These are phyloP conservation scores for Tupaia tana DNA, from an alignment of 2,113 vertebrate species.

Conservation along the genomic window DNA sequence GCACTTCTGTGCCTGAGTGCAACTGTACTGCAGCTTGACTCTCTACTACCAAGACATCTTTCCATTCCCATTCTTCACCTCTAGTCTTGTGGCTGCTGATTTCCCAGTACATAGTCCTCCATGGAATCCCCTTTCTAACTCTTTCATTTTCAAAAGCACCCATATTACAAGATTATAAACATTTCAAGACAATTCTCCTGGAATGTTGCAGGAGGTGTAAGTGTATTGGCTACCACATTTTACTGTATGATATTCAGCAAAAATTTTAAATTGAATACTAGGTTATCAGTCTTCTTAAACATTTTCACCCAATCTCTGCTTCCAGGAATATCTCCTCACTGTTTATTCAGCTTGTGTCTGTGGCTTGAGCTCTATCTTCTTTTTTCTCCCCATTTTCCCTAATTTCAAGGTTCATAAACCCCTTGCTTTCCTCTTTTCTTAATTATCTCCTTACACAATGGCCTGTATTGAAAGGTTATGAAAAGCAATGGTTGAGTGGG, in stretches of 20 bases:
- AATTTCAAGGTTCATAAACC: background rate
- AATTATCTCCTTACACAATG: background rate
- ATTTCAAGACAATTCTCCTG: background rate
- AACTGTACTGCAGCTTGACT: background rate
- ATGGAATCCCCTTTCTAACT: background rate
- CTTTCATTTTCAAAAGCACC: background rate
- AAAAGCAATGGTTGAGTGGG: background rate
- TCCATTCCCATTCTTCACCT: background rate
- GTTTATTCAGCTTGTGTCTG: background rate
- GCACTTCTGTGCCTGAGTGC: background rate
- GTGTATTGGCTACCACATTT: background rate
- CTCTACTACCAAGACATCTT: rapidly evolving
- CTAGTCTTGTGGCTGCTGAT: background rate
- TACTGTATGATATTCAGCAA: background rate
- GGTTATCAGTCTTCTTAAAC: background rate
- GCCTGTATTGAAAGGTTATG: background rate
- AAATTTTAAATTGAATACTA: background rate
- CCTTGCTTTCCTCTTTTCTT: background rate
- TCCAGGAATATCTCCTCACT: background rate
- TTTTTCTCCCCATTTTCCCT: background rate
- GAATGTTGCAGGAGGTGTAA: background rate
- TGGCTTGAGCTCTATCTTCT: background rate
- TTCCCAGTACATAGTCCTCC: background rate
- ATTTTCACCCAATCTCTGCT: background rate
- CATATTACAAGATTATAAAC: background rate